These are phyloP conservation scores for Ceuthmochares aereus DNA, from an alignment of 2,113 vertebrate genomes.

Conservation along the genomic window DNA sequence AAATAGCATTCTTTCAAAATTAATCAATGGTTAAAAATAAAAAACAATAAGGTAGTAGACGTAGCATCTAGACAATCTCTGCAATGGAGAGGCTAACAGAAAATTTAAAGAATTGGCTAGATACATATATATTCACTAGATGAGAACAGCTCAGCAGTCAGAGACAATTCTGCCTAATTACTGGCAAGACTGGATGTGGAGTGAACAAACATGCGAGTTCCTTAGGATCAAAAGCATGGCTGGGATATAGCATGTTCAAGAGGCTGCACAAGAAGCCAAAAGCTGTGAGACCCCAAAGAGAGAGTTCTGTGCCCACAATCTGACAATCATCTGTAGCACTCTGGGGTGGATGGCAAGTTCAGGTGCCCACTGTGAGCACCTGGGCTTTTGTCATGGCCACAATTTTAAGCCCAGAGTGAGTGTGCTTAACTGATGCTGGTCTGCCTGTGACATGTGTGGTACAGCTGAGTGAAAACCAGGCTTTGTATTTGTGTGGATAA, in stretches of 20 bases:
- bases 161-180: not conserved
- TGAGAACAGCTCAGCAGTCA: not conserved
- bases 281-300: not conserved
- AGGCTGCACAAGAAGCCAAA: not conserved
- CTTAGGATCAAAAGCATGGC: not conserved
- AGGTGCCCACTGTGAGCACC: not conserved
- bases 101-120: not conserved
- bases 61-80: not conserved
- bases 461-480: not conserved
- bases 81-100: not conserved
- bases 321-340: not conserved
- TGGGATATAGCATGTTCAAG: rapidly evolving
- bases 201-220: not conserved
- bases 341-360: not conserved
- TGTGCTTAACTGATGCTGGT: not conserved
- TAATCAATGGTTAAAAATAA: constrained; percentile 40
- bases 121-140: not conserved
- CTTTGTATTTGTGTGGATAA: not conserved
- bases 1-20: constrained; percentile 38
- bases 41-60: not conserved
- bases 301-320: not conserved
- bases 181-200: not conserved
- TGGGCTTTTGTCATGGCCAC: not conserved
- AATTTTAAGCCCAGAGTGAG: not conserved
- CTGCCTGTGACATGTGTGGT: not conserved